Percentiles rank a stretch among this genome's conserved stretches.
phyloP scores from a whole-genome alignment of 2,888 invertebrate species.

The Pocota personata region DNA sequence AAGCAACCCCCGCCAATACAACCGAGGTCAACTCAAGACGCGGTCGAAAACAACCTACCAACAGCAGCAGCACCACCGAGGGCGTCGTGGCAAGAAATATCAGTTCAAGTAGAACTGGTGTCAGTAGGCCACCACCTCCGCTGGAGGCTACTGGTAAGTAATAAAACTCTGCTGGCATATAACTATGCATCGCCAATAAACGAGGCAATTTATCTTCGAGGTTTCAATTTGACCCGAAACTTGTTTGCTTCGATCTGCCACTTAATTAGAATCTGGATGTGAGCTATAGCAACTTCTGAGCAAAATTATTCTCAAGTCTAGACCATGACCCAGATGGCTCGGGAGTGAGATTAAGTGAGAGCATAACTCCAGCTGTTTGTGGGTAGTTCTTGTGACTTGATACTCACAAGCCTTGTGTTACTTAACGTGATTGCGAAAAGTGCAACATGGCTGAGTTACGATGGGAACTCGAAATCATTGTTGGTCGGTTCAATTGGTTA shows the following conservation, averaged over 20 bases:
- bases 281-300: background rate
- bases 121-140: constrained; percentile 42
- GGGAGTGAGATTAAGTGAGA: background rate
- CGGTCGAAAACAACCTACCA: constrained; percentile 15
- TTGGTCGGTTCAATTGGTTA: constrained; percentile 40
- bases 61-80: background rate
- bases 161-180: background rate
- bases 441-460: constrained; percentile 40
- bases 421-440: constrained; percentile 48
- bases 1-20: background rate
- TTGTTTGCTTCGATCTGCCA: constrained; percentile 15
- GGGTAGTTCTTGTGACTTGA: constrained; percentile 42
- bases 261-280: constrained; percentile 24
- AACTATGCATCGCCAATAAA: background rate
- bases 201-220: constrained; percentile 4
- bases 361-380: background rate
- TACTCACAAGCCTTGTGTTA: constrained; percentile 53
- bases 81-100: constrained; percentile 13
- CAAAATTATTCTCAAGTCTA: constrained; percentile 6
- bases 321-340: constrained; percentile 45
- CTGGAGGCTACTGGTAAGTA: constrained; percentile 37
- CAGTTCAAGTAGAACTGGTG: constrained; percentile 46
- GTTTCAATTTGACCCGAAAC: constrained; percentile 17
- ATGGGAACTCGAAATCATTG: constrained; percentile 52
- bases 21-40: constrained; percentile 13